These are phyloP conservation scores for Malthinus seriepunctatus DNA, from an alignment of 2,888 invertebrate species.

Conservation along the genomic window DNA sequence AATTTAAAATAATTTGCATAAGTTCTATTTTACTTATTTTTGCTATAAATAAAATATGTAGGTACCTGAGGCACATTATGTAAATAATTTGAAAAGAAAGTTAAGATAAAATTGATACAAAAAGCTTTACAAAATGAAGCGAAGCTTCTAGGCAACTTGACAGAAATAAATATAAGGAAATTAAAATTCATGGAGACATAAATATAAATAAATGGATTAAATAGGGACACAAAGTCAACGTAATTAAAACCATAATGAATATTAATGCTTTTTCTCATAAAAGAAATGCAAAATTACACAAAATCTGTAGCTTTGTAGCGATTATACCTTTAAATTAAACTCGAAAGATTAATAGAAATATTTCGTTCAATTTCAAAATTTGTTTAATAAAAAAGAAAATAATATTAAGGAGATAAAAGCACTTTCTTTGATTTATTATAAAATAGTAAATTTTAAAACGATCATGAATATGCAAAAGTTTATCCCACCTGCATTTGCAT, in stretches of 20 bases:
- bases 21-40: neutral
- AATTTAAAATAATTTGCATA: neutral
- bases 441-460: conserved; percentile 16
- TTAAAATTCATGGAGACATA: conserved; percentile 45
- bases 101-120: conserved; percentile 11
- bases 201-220: conserved; percentile 45
- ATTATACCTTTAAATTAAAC: conserved; percentile 8
- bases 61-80: neutral
- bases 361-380: neutral
- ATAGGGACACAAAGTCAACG: conserved; percentile 40
- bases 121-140: conserved; percentile 10
- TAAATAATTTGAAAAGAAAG: conserved; percentile 5
- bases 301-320: conserved; percentile 25
- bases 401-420: neutral
- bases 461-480: conserved; percentile 24
- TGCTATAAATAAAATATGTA: neutral
- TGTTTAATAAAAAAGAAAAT: neutral
- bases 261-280: conserved; percentile 37
- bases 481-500: conserved; percentile 28
- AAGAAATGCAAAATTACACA: conserved; percentile 26
- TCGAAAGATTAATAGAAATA: neutral
- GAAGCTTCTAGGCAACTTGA: conserved; percentile 19
- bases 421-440: conserved; percentile 5
- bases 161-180: conserved; percentile 38
- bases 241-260: conserved; percentile 45